phyloP scores from a whole-genome alignment of 2,797 vertebrate species.

The Halcyon badia region DNA sequence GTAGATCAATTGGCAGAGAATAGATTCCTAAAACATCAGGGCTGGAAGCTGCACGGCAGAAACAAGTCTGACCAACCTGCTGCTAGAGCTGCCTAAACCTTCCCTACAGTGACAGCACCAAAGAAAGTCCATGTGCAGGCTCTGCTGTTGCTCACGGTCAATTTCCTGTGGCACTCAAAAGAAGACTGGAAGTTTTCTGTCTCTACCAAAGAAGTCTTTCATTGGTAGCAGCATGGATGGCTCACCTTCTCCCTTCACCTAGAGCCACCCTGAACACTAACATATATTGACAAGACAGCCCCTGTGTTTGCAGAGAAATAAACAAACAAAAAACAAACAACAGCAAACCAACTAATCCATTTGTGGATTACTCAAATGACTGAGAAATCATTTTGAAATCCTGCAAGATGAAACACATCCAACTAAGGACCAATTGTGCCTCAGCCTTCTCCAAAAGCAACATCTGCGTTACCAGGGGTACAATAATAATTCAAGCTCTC shows the following conservation, averaged over 20 bases:
- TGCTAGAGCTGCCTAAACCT: background rate
- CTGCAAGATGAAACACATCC: background rate
- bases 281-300: background rate
- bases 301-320: background rate
- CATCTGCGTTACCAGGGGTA: background rate
- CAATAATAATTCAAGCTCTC: background rate
- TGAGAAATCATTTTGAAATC: background rate
- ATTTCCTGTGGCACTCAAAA: background rate
- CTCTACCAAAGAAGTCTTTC: background rate
- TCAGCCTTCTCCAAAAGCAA: background rate
- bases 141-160: background rate
- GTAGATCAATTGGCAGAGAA: background rate
- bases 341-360: background rate
- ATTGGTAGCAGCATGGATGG: background rate
- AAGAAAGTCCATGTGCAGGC: fast-evolving
- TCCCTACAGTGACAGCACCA: background rate
- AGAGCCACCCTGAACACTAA: background rate
- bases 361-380: background rate
- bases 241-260: background rate
- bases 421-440: background rate
- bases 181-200: background rate
- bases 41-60: background rate
- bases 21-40: background rate
- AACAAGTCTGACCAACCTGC: background rate
- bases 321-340: no score